phyloP scores from a whole-genome alignment of 2,888 invertebrate genomes.

The Pinctada fucata region DNA sequence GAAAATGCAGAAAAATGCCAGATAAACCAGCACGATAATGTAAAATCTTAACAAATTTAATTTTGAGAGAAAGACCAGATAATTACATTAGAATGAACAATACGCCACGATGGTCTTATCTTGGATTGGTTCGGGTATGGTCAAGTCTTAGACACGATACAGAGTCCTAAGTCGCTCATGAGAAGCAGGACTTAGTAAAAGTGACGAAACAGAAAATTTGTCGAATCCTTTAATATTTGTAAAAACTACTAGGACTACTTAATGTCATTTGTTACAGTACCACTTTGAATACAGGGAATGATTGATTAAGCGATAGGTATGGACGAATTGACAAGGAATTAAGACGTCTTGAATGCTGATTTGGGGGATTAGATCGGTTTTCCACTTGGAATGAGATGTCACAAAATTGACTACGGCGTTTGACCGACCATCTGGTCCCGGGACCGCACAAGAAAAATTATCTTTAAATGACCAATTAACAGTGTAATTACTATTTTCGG shows the following conservation, averaged over 20 bases:
- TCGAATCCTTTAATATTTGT: slow-evolving; percentile 29
- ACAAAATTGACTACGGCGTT: slow-evolving; percentile 11
- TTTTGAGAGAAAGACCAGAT: slow-evolving; percentile 34
- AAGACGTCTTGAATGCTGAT: slow-evolving; percentile 39
- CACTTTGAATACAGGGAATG: background rate
- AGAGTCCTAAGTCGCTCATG: too few relatives aligned
- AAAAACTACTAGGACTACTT: background rate
- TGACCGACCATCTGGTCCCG: slow-evolving; percentile 25
- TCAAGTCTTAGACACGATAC: too few relatives aligned
- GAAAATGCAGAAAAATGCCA: slow-evolving; percentile 31
- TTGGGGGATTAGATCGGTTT: slow-evolving; percentile 36
- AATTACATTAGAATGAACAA: slow-evolving; percentile 35
- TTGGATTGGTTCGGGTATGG: background rate
- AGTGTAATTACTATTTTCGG: slow-evolving; percentile 29
- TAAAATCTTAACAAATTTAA: slow-evolving; percentile 39
- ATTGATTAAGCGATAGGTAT: slow-evolving; percentile 41
- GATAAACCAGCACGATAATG: slow-evolving; percentile 28
- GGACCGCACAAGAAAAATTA: slow-evolving; percentile 21
- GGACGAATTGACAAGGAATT: slow-evolving; percentile 26
- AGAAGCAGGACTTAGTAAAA: background rate
- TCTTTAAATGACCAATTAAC: slow-evolving; percentile 25
- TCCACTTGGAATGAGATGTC: slow-evolving; percentile 32
- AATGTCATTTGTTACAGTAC: too few relatives aligned
- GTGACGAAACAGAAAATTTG: slow-evolving; percentile 32
- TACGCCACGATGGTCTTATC: slow-evolving; percentile 7